Percentiles rank a stretch among this genome's conserved stretches.
These are phyloP conservation scores for Gasteruption jaculator DNA, from an alignment of 2,888 invertebrate species.

Conservation along the genomic window DNA sequence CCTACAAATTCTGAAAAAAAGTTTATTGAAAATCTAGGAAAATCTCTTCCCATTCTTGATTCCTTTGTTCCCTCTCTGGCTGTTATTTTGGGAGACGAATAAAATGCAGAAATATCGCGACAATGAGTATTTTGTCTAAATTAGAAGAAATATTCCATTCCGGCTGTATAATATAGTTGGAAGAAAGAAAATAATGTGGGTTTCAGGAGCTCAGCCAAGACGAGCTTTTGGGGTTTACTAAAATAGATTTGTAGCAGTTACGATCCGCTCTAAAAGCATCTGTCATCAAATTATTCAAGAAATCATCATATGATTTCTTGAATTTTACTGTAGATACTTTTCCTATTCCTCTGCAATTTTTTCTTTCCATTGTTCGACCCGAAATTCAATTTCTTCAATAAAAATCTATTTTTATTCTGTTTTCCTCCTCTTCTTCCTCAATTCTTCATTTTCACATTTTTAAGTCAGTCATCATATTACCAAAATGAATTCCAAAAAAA, in stretches of 20 bases:
- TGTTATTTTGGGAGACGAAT: too few relatives aligned
- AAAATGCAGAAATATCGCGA: slow-evolving; percentile 33
- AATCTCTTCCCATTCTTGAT: too few relatives aligned
- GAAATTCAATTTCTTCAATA: neutral
- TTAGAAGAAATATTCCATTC: too few relatives aligned
- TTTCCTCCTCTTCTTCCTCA: slow-evolving; percentile 4
- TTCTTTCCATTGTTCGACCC: neutral
- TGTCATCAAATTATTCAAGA: slow-evolving; percentile 25
- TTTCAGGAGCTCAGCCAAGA: slow-evolving; percentile 36
- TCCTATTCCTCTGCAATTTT: neutral
- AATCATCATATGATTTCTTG: too few relatives aligned
- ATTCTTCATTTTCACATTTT: slow-evolving; percentile 17
- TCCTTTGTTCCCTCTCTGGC: too few relatives aligned
- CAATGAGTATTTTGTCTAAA: slow-evolving; percentile 32
- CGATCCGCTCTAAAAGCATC: slow-evolving; percentile 40
- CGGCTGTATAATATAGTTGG: too few relatives aligned
- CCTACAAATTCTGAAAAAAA: too few relatives aligned
- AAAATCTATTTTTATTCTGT: neutral
- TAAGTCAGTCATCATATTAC: slow-evolving; percentile 28
- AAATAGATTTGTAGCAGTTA: slow-evolving; percentile 46
- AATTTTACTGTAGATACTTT: too few relatives aligned
- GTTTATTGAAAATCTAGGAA: too few relatives aligned
- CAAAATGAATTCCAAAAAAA: too few relatives aligned
- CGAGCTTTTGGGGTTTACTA: slow-evolving; percentile 38
- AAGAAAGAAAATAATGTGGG: too few relatives aligned